Conservation (phyloP, 2,113 vertebrate genomes). For the Cinclus cinclus region DNA sequence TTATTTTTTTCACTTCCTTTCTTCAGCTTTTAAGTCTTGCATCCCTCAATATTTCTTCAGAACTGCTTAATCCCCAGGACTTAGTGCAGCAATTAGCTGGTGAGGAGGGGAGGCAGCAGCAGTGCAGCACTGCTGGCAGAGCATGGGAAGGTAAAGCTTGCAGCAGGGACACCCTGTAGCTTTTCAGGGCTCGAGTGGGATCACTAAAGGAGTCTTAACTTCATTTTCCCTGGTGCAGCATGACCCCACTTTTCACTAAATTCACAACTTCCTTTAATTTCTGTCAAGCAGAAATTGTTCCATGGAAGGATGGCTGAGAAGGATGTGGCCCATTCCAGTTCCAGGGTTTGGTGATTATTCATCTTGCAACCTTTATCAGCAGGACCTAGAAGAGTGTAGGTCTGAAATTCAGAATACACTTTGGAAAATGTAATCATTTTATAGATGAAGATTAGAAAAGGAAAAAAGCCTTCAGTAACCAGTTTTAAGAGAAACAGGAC, state of each 20-base stretch:
- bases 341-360: background rate
- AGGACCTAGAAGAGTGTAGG: background rate
- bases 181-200: background rate
- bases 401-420: background rate
- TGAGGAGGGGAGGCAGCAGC: background rate
- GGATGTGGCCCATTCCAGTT: background rate
- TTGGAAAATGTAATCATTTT: background rate
- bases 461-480: fast-evolving
- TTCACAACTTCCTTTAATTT: background rate
- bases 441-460: background rate
- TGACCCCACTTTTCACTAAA: fast-evolving
- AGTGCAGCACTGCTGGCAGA: background rate
- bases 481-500: background rate
- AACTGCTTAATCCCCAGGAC: slow-evolving; percentile 1
- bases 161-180: background rate
- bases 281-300: background rate
- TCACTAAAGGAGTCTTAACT: background rate
- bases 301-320: background rate
- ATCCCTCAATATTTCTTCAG: background rate
- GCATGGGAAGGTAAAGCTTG: background rate
- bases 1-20: background rate
- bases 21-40: slow-evolving; percentile 17
- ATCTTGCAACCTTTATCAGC: background rate
- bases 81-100: background rate
- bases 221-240: background rate